Evolutionary conservation across 2,113 vertebrate genomes (phyloP).

Genomic region (Nycticryphes semicollaris): DNA sequence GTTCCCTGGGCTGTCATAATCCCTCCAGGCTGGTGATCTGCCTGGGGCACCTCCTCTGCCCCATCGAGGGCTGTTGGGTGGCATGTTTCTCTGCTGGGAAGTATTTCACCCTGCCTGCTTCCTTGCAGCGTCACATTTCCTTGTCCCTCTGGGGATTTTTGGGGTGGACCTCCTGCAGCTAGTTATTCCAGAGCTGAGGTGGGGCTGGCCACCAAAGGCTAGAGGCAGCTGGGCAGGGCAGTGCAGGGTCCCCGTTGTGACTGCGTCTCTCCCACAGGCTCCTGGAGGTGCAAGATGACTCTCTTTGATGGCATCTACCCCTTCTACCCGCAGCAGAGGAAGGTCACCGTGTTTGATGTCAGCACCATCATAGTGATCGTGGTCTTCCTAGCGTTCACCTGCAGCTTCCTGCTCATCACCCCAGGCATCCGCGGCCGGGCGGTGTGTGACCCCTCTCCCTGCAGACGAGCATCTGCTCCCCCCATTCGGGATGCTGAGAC

Average conservation of each 20-base stretch:
- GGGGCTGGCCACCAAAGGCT: not conserved
- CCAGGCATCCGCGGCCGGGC: conserved; percentile 91
- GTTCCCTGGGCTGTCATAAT: not conserved
- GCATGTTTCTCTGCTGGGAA: not conserved
- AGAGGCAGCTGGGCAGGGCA: accelerated
- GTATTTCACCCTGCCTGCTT: not conserved
- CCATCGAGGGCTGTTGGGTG: not conserved
- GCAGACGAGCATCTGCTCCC: not conserved
- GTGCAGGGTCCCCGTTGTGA: not conserved
- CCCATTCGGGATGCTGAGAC: accelerated
- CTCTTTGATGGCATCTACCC: conserved; percentile 86
- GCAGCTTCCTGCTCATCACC: conserved; percentile 86
- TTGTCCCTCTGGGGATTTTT: not conserved
- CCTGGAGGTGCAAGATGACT: conserved; percentile 79
- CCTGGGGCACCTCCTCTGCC: not conserved
- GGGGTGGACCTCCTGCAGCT: not conserved
- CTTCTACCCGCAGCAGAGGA: conserved; percentile 85
- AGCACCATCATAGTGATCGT: conserved; percentile 82
- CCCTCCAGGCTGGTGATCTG: not conserved
- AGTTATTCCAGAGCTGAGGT: not conserved
- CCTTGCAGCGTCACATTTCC: not conserved
- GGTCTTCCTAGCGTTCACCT: conserved; percentile 82
- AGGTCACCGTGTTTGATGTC: conserved; percentile 73
- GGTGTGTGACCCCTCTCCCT: conserved; percentile 70
- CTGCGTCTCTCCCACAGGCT: not conserved